Conservation (phyloP, 2,113 vertebrate genomes). For the Saccopteryx bilineata region DNA sequence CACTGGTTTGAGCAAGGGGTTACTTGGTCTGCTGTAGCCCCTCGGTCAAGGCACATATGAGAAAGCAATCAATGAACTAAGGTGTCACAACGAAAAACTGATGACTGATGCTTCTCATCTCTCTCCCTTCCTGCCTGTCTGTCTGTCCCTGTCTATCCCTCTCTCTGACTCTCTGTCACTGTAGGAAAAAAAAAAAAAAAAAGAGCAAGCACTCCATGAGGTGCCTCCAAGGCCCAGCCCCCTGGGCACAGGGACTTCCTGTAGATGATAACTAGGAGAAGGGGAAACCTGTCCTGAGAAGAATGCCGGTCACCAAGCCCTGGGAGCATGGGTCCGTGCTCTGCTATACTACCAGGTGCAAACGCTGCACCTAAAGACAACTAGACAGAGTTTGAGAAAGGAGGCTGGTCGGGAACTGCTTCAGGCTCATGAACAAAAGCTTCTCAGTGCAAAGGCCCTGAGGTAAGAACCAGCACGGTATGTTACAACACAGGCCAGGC, state of each 20-base stretch:
- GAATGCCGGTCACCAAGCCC: neutral
- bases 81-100: too few relatives aligned
- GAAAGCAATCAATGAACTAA: too few relatives aligned
- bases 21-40: too few relatives aligned
- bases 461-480: neutral
- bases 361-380: neutral
- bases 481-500: neutral
- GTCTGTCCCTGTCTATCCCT: too few relatives aligned
- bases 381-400: neutral
- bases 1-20: too few relatives aligned
- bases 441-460: slow-evolving; percentile 22
- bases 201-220: slow-evolving; percentile 12
- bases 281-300: neutral
- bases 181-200: too few relatives aligned
- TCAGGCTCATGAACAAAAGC: neutral
- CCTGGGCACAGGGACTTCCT: neutral
- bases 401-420: neutral
- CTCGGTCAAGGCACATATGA: too few relatives aligned
- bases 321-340: neutral
- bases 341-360: neutral
- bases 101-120: too few relatives aligned
- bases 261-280: neutral
- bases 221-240: neutral
- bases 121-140: too few relatives aligned
- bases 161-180: too few relatives aligned